These are phyloP conservation scores for Epizoanthus stellaris DNA, from an alignment of 92 coral and sea anemone species.

Conservation along the genomic window DNA sequence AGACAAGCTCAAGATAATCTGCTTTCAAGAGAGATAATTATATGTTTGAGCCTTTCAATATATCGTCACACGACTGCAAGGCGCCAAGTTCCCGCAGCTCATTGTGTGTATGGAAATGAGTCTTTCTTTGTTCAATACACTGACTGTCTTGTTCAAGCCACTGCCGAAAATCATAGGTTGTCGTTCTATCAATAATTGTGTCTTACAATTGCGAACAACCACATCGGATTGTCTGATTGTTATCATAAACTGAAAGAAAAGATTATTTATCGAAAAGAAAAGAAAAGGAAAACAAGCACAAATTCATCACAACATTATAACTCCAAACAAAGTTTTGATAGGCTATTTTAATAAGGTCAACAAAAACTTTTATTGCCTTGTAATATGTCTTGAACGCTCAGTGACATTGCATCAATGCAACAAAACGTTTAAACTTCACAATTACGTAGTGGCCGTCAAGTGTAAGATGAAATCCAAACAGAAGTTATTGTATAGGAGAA, in stretches of 20 bases:
- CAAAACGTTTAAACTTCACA: background rate
- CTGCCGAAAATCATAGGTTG: slow-evolving; percentile 3
- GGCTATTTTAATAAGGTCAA: slow-evolving; percentile 1
- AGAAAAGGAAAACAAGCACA: too few relatives aligned
- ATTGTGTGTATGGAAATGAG: slow-evolving; percentile 21
- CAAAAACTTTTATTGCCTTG: background rate
- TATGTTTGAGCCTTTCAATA: background rate
- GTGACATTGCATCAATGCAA: slow-evolving; percentile 1
- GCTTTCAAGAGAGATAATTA: background rate
- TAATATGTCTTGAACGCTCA: background rate
- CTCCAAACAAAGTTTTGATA: slow-evolving; percentile 4
- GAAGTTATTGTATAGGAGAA: background rate
- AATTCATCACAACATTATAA: background rate
- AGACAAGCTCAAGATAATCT: slow-evolving; percentile 3
- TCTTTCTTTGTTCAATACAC: background rate
- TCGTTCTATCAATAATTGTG: background rate
- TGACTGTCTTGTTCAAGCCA: slow-evolving; percentile 4
- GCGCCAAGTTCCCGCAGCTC: slow-evolving; percentile 22
- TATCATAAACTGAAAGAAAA: slow-evolving; percentile 15
- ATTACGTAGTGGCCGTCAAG: background rate
- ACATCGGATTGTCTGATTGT: slow-evolving; percentile 9
- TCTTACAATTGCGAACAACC: background rate
- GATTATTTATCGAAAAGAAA: background rate
- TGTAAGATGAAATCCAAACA: background rate
- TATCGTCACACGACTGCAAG: background rate